Evolutionary conservation across 2,797 vertebrate genomes (phyloP).

Genomic region (Chaenodraco wilsoni): DNA sequence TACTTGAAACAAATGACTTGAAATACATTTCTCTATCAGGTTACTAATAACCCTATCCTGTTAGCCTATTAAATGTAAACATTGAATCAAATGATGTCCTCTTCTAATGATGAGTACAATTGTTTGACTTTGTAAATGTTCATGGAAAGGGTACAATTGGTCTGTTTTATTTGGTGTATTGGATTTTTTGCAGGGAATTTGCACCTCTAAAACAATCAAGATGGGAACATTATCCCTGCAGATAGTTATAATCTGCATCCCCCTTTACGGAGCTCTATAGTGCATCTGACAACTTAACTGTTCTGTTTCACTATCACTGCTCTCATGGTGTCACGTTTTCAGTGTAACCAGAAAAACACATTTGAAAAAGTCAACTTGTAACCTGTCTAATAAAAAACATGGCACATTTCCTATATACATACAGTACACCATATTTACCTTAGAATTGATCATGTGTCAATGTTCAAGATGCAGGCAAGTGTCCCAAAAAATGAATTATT

Average conservation of each 20-base stretch:
- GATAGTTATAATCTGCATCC: not conserved
- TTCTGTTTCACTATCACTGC: not conserved
- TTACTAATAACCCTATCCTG: not conserved
- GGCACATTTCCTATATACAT: too few species aligned
- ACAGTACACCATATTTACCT: not conserved
- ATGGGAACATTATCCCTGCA: not conserved
- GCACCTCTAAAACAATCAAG: not conserved
- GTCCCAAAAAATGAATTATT: not conserved
- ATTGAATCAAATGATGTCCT: slow-evolving; percentile 2
- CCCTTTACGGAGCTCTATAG: not conserved
- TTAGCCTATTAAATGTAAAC: slow-evolving; percentile 14
- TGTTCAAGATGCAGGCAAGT: not conserved
- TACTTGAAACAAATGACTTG: slow-evolving; percentile 5
- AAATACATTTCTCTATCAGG: slow-evolving; percentile 25
- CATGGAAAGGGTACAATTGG: too few species aligned
- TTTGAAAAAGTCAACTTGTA: not conserved
- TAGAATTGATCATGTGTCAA: not conserved
- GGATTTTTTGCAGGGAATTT: not conserved
- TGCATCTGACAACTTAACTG: not conserved
- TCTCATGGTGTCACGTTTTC: too few species aligned
- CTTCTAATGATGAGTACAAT: slow-evolving; percentile 10
- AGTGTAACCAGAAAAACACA: too few species aligned
- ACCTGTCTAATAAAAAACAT: too few species aligned
- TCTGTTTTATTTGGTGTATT: slow-evolving; percentile 18
- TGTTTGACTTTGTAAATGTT: slow-evolving; percentile 12